A percentile compares a stretch with the other conserved stretches of the same genome.
Evolutionary conservation across 2,113 vertebrate genomes (phyloP).

Genomic region (Thamnophis sirtalis): DNA sequence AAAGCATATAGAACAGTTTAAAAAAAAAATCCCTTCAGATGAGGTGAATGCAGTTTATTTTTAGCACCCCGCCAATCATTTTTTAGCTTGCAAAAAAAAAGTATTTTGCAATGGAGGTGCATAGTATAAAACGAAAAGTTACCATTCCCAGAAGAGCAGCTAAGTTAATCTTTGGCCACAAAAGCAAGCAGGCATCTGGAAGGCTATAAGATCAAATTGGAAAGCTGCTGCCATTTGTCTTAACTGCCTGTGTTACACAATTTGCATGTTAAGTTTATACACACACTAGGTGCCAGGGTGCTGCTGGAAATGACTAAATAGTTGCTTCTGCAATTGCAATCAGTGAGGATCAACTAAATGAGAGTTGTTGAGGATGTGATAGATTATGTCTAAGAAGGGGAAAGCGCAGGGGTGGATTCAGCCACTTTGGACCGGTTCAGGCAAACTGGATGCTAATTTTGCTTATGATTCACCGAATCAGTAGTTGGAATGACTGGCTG

Average conservation of each 20-base stretch:
- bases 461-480: too few relatives aligned
- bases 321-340: not conserved
- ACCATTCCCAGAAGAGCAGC: not conserved
- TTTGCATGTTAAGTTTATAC: not conserved
- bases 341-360: not conserved
- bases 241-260: not conserved
- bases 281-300: not conserved
- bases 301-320: not conserved
- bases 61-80: not conserved
- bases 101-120: not conserved
- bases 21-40: not conserved
- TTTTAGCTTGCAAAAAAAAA: constrained; percentile 7
- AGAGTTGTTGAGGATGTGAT: not conserved
- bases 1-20: not conserved
- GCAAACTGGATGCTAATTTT: too few relatives aligned
- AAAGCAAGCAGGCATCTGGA: not conserved
- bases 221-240: not conserved
- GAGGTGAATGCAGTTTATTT: not conserved
- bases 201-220: not conserved
- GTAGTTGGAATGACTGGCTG: too few relatives aligned
- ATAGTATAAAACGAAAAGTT: constrained; percentile 17
- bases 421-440: too few relatives aligned
- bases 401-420: too few relatives aligned
- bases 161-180: not conserved
- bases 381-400: not conserved